Percentiles rank a stretch among this genome's conserved stretches.
Evolutionary conservation across 2,797 vertebrate species (phyloP).

Genomic region (Mastacembelus armatus): DNA sequence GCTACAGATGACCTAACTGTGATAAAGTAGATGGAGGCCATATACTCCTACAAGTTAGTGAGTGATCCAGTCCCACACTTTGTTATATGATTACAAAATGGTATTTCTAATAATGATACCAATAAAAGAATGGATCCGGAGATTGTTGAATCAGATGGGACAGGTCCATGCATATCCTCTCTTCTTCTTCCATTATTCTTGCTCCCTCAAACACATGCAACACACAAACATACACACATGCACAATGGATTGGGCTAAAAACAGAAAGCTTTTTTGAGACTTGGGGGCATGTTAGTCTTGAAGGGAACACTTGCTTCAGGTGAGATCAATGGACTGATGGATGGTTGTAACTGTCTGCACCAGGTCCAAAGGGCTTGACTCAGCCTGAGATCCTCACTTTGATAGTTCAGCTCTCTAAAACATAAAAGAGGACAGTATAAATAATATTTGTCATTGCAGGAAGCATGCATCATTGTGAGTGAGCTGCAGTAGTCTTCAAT

Average conservation of each 20-base stretch:
- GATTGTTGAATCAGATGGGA: too few species aligned
- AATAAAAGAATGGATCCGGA: too few species aligned
- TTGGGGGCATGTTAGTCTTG: constrained; percentile 32
- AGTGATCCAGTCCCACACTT: too few species aligned
- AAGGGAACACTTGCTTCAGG: constrained; percentile 38
- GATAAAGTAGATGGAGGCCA: too few species aligned
- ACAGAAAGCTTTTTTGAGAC: constrained; percentile 50
- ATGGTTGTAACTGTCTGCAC: constrained; percentile 34
- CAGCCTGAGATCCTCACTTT: too few species aligned
- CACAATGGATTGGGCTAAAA: constrained; percentile 63
- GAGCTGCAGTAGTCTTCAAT: constrained; percentile 14
- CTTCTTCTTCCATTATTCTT: background rate
- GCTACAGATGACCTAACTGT: too few species aligned
- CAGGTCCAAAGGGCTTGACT: constrained; percentile 20
- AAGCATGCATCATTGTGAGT: constrained; percentile 34
- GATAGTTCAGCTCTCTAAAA: constrained; percentile 28
- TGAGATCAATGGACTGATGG: constrained; percentile 65
- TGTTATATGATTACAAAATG: too few species aligned
- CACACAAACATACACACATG: constrained; percentile 6
- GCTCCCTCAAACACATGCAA: constrained; percentile 7
- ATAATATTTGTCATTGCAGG: constrained; percentile 26
- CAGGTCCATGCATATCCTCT: too few species aligned
- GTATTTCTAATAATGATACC: too few species aligned
- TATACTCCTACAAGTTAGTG: too few species aligned
- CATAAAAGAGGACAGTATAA: constrained; percentile 5